Percentiles rank a stretch among this genome's conserved stretches.
phyloP scores from a whole-genome alignment of 92 coral and sea anemone species.

The Porites lobata region DNA sequence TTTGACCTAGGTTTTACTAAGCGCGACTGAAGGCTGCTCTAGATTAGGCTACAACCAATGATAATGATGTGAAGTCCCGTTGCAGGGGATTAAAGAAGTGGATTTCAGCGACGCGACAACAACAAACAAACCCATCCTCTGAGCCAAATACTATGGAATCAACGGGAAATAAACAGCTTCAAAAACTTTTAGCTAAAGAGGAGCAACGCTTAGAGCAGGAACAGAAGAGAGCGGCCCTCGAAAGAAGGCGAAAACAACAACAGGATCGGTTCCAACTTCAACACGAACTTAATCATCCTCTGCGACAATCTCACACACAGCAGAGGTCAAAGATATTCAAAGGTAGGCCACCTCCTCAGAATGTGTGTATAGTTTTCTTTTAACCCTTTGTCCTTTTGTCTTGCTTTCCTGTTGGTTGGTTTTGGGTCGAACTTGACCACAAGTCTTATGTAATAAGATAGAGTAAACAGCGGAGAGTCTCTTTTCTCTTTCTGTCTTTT shows the following conservation, averaged over 20 bases:
- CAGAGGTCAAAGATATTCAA: conserved; percentile 57
- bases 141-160: conserved; percentile 18
- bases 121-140: conserved; percentile 27
- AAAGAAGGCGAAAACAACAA: conserved; percentile 84
- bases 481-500: not conserved
- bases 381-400: too few relatives aligned
- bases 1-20: too few relatives aligned
- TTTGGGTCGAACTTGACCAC: too few relatives aligned
- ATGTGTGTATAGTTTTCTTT: too few relatives aligned
- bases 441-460: not conserved
- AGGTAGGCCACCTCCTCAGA: conserved; percentile 50
- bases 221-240: conserved; percentile 85
- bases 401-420: too few relatives aligned
- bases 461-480: not conserved
- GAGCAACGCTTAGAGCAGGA: conserved; percentile 81
- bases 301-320: conserved; percentile 79
- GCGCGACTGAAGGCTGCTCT: too few relatives aligned
- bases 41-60: not conserved
- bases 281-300: conserved; percentile 90
- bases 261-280: conserved; percentile 86
- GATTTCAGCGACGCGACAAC: conserved; percentile 47
- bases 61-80: not conserved
- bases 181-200: conserved; percentile 84
- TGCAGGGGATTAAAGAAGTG: conserved; percentile 69
- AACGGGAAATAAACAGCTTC: conserved; percentile 76